Percentiles rank a stretch among this genome's conserved stretches.
These are phyloP conservation scores for Takifugu rubripes DNA, from an alignment of 2,797 vertebrate species.

Conservation along the genomic window DNA sequence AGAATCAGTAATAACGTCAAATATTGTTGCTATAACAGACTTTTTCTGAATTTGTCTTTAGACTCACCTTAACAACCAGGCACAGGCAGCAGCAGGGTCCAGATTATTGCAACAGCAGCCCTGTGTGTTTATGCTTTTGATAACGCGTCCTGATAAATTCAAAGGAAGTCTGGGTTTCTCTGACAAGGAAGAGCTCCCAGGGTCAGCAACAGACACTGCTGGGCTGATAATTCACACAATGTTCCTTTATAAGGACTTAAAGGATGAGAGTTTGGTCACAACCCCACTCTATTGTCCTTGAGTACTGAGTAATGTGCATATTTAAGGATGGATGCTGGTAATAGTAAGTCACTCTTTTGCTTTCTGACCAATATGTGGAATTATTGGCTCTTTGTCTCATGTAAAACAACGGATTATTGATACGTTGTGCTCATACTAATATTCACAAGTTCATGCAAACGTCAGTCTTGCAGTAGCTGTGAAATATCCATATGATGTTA, in stretches of 20 bases:
- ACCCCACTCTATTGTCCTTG: constrained; percentile 11
- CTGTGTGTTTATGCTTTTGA: neutral
- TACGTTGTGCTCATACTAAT: too few species aligned
- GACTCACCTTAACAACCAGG: constrained; percentile 13
- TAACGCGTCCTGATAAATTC: constrained; percentile 43
- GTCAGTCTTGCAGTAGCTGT: too few species aligned
- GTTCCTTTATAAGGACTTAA: constrained; percentile 19
- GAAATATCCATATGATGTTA: too few species aligned
- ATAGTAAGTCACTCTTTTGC: constrained; percentile 45
- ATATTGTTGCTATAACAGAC: constrained; percentile 3
- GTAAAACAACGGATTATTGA: too few species aligned
- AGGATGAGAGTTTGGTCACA: constrained; percentile 18
- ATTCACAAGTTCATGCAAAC: too few species aligned
- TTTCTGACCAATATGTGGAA: neutral
- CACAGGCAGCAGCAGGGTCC: neutral
- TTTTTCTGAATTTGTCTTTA: neutral
- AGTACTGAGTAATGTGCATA: neutral
- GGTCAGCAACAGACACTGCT: constrained; percentile 22
- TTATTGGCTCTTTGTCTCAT: too few species aligned
- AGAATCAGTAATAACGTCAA: constrained; percentile 7
- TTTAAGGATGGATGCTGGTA: constrained; percentile 34
- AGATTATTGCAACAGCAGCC: neutral
- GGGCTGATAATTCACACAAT: constrained; percentile 10
- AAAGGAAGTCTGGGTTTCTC: constrained; percentile 61
- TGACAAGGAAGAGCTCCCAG: constrained; percentile 42